Percentiles rank a stretch among this genome's conserved stretches.
Evolutionary conservation across 2,113 vertebrate species (phyloP).

Genomic region (Lycaon pictus): DNA sequence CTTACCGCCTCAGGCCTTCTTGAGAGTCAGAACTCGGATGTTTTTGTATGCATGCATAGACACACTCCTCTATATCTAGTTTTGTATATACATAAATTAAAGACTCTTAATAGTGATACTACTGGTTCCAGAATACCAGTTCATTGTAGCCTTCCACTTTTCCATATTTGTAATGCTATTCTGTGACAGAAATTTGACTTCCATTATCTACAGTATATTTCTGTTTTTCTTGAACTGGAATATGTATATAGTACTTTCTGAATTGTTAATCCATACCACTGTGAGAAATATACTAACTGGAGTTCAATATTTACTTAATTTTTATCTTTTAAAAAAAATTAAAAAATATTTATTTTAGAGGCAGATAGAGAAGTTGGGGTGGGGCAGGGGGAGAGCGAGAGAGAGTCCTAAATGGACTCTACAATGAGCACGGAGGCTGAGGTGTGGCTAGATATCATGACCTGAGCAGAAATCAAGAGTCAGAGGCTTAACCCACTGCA

Average conservation of each 20-base stretch:
- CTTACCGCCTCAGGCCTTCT: neutral
- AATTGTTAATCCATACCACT: neutral
- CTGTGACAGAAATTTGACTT: neutral
- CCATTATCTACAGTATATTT: neutral
- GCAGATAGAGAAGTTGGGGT: too few species aligned
- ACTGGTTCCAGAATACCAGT: neutral
- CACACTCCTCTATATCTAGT: neutral
- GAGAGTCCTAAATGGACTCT: neutral
- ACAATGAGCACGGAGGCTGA: neutral
- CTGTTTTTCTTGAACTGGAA: neutral
- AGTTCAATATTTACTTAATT: neutral
- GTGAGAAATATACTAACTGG: neutral
- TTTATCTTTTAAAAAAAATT: neutral
- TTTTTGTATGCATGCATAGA: neutral
- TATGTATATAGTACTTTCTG: neutral
- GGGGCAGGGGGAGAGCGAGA: neutral
- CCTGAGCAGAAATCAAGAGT: neutral
- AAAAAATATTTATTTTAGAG: too few species aligned
- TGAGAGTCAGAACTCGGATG: neutral
- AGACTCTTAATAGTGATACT: neutral
- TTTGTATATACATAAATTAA: neutral
- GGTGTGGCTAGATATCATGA: neutral
- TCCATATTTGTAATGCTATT: neutral
- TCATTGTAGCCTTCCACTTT: neutral
- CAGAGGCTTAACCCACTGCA: neutral